Base-by-base conservation (phyloP, 1,140 invertebrate species). In the Cardiocondyla obscurior region DNA sequence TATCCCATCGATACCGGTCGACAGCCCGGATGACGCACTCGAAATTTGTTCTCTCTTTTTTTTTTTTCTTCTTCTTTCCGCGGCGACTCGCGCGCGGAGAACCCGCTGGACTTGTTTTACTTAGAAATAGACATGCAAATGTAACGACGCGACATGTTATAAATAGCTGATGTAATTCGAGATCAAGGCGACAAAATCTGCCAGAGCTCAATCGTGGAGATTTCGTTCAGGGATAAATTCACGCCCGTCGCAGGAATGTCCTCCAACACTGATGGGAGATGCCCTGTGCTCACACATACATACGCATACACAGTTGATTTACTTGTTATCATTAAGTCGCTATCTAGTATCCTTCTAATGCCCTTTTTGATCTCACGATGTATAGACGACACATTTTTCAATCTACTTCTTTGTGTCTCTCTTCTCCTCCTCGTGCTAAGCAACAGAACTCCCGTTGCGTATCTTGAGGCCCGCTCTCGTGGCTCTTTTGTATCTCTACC, bases 381-480 rank as follows among this genome's bases (percentile, higher is more conserved):
- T 84, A 70, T 39, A 87, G 53, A 82, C 28, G 55, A 83, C 82
- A 84, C 53, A 57, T 87, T 84, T 62, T 87, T 84, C 82, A 82
- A 72, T 84, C 70, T 81, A 76, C 46, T 73, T 84, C 64, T 87
- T 72, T 88, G 70, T 88, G 65, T 87, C 81, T 87, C 67, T 70
- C 72, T 65, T 51, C 49, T 69, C 28, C 83, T 81, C 74, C 72
- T 87, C 85, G 84, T 83, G 74, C 74, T 79, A 79, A 67, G 55
- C 74, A 79, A 64, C 81, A 73, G 60, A 44, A 82, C 72, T 76
- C 81, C 57, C 67, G 69, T 60, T 74, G 67, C 73, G 85, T 87
- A 87, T 87, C 83, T 86, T 73, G 82, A 86, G 85, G 85, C 81
- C 85, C 72, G 81, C 81, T 85, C 85, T 83, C 67, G 62, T 83